Percentiles rank a stretch among this genome's conserved stretches.
Conservation (phyloP, 2,888 invertebrate species). For the Laspeyria flexula region DNA sequence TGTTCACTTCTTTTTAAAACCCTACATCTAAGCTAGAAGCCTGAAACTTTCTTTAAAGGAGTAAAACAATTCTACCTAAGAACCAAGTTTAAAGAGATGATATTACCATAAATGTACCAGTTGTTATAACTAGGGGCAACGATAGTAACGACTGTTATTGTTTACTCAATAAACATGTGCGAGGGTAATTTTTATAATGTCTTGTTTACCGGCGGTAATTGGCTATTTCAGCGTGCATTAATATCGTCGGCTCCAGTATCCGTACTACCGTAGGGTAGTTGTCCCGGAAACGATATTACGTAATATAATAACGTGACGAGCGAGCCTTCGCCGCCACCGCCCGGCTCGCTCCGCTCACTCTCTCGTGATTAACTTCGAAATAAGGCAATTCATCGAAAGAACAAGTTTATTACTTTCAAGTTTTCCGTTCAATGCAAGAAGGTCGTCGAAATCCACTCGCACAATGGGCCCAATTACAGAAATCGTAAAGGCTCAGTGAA, state of each 20-base stretch:
- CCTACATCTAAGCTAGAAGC: too few relatives aligned
- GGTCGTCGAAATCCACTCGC: constrained; percentile 61
- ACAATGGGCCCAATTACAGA: constrained; percentile 75
- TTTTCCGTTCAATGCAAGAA: constrained; percentile 62
- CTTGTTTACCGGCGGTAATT: constrained; percentile 34
- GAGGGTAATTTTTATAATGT: constrained; percentile 22
- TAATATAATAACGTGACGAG: constrained; percentile 28
- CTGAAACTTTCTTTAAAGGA: too few relatives aligned
- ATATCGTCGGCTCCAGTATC: constrained; percentile 19
- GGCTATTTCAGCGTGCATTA: constrained; percentile 34
- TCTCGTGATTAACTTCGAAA: constrained; percentile 72
- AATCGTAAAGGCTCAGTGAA: constrained; percentile 61
- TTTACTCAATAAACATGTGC: constrained; percentile 17
- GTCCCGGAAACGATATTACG: constrained; percentile 16
- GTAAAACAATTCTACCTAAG: too few relatives aligned
- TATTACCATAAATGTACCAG: too few relatives aligned
- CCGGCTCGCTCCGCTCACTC: constrained; percentile 41
- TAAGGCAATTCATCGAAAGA: constrained; percentile 74
- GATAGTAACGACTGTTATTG: constrained; percentile 13
- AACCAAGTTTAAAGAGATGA: too few relatives aligned
- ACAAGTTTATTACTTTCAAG: constrained; percentile 78
- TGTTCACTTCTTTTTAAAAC: too few relatives aligned
- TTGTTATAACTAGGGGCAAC: too few relatives aligned
- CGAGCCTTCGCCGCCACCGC: constrained; percentile 3
- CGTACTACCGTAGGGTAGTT: constrained; percentile 21